These are phyloP conservation scores for Neomonachus schauinslandi DNA, from an alignment of 2,113 vertebrate genomes.

Conservation along the genomic window DNA sequence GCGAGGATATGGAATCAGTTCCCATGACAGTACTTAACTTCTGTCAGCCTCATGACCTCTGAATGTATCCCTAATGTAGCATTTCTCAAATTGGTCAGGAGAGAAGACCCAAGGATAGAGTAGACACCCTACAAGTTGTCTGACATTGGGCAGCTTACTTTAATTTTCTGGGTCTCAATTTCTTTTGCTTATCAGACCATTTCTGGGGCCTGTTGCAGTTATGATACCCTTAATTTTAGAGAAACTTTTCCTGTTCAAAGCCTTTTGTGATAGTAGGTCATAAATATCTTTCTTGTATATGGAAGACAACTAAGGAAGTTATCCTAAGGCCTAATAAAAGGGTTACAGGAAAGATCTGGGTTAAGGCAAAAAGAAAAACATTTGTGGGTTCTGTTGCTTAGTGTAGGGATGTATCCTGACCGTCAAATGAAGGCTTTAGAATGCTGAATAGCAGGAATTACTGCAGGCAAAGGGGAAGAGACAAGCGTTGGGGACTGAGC, in stretches of 20 bases:
- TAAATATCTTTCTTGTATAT: slow-evolving; percentile 29
- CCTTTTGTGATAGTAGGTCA: neutral
- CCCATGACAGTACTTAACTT: neutral
- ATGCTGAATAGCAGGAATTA: neutral
- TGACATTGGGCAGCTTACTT: neutral
- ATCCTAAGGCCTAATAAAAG: neutral
- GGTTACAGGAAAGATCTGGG: neutral
- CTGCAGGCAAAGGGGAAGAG: neutral
- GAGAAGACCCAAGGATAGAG: neutral
- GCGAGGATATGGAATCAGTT: neutral
- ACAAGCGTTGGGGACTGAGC: neutral
- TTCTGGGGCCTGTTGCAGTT: neutral
- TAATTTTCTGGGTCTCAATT: neutral
- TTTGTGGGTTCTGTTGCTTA: neutral
- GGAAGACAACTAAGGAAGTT: neutral
- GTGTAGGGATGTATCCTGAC: neutral
- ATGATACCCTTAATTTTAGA: neutral
- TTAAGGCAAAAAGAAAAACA: neutral
- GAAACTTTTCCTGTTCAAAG: slow-evolving; percentile 1
- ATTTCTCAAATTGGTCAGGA: neutral
- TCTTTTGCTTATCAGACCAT: neutral
- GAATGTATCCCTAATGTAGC: neutral
- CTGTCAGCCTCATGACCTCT: neutral
- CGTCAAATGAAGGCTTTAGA: neutral
- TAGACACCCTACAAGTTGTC: neutral